phyloP scores from a whole-genome alignment of 2,888 invertebrate genomes.

The Oligia strigilis region DNA sequence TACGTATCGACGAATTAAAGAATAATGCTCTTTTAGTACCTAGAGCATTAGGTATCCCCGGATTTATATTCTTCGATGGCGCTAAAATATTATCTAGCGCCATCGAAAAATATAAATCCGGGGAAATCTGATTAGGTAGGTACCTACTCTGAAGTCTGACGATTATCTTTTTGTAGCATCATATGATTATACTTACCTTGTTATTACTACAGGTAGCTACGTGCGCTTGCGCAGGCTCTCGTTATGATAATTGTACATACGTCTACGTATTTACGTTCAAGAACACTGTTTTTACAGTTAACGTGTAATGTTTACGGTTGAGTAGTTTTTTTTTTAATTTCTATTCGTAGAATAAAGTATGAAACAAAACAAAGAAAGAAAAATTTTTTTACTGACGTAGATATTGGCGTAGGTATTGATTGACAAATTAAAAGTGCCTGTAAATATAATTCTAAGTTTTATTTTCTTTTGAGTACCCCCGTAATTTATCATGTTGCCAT shows the following conservation, averaged over 20 bases:
- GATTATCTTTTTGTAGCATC: constrained; percentile 29
- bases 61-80: not conserved
- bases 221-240: constrained; percentile 14
- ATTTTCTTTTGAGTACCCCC: not conserved
- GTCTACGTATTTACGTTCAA: constrained; percentile 28
- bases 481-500: not conserved
- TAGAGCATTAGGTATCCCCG: too few species aligned
- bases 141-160: not conserved
- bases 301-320: not conserved
- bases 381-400: not conserved
- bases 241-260: constrained; percentile 42
- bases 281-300: not conserved
- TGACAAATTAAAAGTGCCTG: not conserved
- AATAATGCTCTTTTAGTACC: too few species aligned
- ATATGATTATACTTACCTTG: constrained; percentile 16
- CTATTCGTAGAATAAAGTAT: not conserved
- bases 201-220: not conserved
- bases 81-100: not conserved
- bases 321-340: too few species aligned
- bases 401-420: not conserved
- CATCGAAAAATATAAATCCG: not conserved
- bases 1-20: not conserved
- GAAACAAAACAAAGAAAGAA: not conserved
- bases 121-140: not conserved
- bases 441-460: not conserved